Conservation (phyloP, 2,113 vertebrate genomes). For the Suricata suricatta region DNA sequence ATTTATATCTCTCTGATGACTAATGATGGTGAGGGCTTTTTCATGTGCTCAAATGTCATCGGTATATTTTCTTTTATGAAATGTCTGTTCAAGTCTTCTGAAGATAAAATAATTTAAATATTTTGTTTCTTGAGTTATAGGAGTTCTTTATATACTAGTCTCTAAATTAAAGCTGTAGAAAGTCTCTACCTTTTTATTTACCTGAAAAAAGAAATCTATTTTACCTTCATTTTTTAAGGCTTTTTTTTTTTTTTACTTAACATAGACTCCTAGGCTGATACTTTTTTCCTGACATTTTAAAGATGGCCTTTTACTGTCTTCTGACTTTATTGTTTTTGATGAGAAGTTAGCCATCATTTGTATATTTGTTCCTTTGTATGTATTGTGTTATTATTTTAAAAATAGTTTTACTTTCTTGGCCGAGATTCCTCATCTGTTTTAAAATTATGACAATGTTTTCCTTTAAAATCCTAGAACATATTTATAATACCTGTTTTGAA, state of each 20-base stretch:
- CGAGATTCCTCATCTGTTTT: background rate
- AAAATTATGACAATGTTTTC: background rate
- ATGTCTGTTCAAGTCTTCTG: background rate
- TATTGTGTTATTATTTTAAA: background rate
- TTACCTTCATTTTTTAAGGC: background rate
- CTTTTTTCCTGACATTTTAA: background rate
- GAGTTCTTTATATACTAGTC: background rate
- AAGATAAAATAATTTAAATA: background rate
- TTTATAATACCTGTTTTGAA: background rate
- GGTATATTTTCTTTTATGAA: background rate
- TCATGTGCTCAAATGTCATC: background rate
- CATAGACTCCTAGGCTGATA: background rate
- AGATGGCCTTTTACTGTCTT: background rate
- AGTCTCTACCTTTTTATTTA: background rate
- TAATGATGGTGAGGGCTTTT: background rate
- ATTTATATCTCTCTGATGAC: background rate
- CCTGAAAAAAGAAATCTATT: background rate
- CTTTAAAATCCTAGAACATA: constrained; percentile 26
- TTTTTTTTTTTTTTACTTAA: background rate
- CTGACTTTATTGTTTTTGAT: background rate
- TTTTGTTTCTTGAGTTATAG: background rate
- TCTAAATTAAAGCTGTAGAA: background rate
- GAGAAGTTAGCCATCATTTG: background rate
- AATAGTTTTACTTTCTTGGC: background rate
- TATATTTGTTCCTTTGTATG: background rate